Base-by-base conservation (phyloP, 2,888 invertebrate genomes). In the Idaea aversata region DNA sequence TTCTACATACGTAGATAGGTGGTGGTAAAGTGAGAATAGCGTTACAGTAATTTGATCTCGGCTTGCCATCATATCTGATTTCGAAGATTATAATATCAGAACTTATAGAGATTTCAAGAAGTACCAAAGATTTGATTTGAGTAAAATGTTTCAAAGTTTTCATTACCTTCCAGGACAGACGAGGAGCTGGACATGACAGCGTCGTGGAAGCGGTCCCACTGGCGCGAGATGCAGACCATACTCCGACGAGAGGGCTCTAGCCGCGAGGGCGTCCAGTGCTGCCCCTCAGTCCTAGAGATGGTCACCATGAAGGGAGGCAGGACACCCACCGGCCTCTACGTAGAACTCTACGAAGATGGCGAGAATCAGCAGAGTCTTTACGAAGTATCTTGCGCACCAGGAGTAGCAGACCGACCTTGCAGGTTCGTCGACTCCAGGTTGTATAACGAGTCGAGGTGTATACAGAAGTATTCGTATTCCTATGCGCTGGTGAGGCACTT, bases 401-500 rank as follows among this genome's bases (percentile, higher is more conserved):
- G 94, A 64, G 94, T 97, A 62, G 94, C 94, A 72, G 94, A 95
- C 81, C 94, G 94, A 77, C 96, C 96, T 4, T 98, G 98, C 83
- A 93, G 91, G 0, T 96, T 96, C 88, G 93, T 97, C 78, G 96
- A 96, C 86, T 94, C 94, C n/a, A 93, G 94, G 68, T 91, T 96
- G 63, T 94, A 94, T 85, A 94, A 94, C 78, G 94, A 95, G 71
- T 96, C 97, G n/a, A 93, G 94, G 77, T 98, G 98, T 89, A 95
- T 96, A 61, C 97, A 98, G 85, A 95, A 96, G 85, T 97, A 96
- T 86, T 96, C 97, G 61, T 97, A 96, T 84, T 95, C 96, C 4
- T 98, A 98, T 89, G 98, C 97, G 65, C 93, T 97, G 74, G 96
- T 97, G 66, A 94, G 96, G 75, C 95, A 95, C 80, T 72, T 81